Evolutionary conservation across 2,797 vertebrate species (phyloP).

Genomic region (Huso huso): DNA sequence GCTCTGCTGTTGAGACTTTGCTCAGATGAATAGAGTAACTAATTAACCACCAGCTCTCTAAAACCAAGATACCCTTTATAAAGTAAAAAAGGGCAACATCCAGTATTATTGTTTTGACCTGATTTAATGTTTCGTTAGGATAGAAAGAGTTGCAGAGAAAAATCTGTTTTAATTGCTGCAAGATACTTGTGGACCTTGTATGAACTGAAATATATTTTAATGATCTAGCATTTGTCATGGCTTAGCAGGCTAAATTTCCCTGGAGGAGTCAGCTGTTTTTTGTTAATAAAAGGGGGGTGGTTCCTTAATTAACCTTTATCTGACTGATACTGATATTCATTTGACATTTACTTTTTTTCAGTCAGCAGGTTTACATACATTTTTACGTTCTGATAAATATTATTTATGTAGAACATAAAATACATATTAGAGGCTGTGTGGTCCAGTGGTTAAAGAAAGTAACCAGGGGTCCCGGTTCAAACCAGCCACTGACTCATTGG

Average conservation of each 20-base stretch:
- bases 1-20: not conserved
- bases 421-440: not conserved
- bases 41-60: not conserved
- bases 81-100: not conserved
- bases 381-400: not conserved
- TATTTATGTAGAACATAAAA: not conserved
- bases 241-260: slow-evolving; percentile 23
- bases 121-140: not conserved
- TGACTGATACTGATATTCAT: slow-evolving; percentile 15
- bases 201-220: slow-evolving; percentile 37
- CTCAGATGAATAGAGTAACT: not conserved
- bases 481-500: too few relatives aligned
- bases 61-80: not conserved
- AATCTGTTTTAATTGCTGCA: not conserved
- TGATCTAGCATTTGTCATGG: slow-evolving; percentile 29
- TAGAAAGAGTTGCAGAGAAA: not conserved
- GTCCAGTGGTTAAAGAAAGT: not conserved
- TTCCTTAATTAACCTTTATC: slow-evolving; percentile 31
- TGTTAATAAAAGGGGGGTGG: slow-evolving; percentile 24
- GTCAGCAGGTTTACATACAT: not conserved
- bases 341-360: not conserved
- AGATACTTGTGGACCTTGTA: not conserved
- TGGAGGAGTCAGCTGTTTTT: slow-evolving; percentile 29
- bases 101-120: not conserved
- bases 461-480: too few relatives aligned